These are phyloP conservation scores for Bradypodion pumilum DNA, from an alignment of 2,797 vertebrate genomes.

Conservation along the genomic window DNA sequence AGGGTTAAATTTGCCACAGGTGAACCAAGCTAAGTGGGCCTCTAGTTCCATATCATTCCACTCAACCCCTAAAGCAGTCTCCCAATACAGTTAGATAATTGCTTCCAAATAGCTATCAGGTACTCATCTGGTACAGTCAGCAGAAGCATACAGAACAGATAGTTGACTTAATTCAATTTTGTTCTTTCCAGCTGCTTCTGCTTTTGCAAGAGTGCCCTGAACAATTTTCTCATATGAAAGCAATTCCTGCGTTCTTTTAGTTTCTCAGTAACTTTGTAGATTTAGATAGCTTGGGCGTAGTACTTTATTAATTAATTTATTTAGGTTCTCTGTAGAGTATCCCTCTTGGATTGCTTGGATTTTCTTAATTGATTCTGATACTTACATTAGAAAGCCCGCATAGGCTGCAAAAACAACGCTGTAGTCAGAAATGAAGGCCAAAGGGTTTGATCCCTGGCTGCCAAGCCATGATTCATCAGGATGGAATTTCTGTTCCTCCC, in stretches of 20 bases:
- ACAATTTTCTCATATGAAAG: slow-evolving; percentile 8
- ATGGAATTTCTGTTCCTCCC: slow-evolving; percentile 69
- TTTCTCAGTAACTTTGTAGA: slow-evolving; percentile 20
- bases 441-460: slow-evolving; percentile 66
- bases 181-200: slow-evolving; percentile 45
- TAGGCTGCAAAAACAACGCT: slow-evolving; percentile 39
- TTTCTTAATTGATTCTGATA: slow-evolving; percentile 45
- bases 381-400: neutral
- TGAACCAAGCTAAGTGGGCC: slow-evolving; percentile 31
- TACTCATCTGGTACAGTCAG: slow-evolving; percentile 20
- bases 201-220: slow-evolving; percentile 31
- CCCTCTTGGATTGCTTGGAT: slow-evolving; percentile 26
- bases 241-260: slow-evolving; percentile 1
- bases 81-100: neutral
- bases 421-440: slow-evolving; percentile 62
- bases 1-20: slow-evolving; percentile 34
- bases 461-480: slow-evolving; percentile 70
- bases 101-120: slow-evolving; percentile 38
- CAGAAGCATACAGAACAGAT: slow-evolving; percentile 6
- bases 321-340: slow-evolving; percentile 1
- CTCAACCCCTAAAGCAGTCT: neutral
- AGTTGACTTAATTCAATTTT: slow-evolving; percentile 37
- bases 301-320: slow-evolving; percentile 31
- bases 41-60: slow-evolving; percentile 2
- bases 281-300: neutral